phyloP scores from a whole-genome alignment of 2,113 vertebrate genomes.

The Hucho hucho region DNA sequence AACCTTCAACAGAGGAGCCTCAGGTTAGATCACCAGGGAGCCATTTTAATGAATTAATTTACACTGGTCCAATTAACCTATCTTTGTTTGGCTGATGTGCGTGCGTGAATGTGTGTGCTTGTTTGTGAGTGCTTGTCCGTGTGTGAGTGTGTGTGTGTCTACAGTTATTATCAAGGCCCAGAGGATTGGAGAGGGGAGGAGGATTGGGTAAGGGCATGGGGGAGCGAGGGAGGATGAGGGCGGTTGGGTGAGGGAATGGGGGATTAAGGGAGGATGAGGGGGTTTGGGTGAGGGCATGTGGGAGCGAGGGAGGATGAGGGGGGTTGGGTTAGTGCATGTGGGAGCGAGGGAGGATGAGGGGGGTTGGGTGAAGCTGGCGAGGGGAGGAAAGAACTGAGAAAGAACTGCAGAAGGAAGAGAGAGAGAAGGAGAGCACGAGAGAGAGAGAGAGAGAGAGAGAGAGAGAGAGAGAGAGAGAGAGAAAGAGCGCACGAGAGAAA shows the following conservation, averaged over 20 bases:
- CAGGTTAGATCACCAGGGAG: conserved; percentile 73
- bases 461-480: background rate
- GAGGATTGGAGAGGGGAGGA: conserved; percentile 56
- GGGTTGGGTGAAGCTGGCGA: background rate
- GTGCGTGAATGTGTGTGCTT: background rate
- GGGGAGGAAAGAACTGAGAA: background rate
- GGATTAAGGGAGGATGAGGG: conserved; percentile 11
- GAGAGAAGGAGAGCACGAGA: too few species aligned
- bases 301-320: too few species aligned
- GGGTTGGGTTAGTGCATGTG: too few species aligned
- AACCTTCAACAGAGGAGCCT: conserved; percentile 58
- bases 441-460: too few species aligned
- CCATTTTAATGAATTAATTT: conserved; percentile 77
- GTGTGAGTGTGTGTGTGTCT: conserved; percentile 19
- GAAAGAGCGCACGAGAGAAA: background rate
- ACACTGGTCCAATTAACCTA: conserved; percentile 75
- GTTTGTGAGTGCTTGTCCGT: background rate
- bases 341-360: too few species aligned
- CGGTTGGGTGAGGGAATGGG: conserved; percentile 5
- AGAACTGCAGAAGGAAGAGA: background rate
- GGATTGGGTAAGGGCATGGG: conserved; percentile 39
- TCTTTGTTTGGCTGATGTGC: conserved; percentile 28
- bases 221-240: too few species aligned
- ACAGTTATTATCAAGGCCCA: conserved; percentile 64
- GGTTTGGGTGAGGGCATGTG: too few species aligned